These are phyloP conservation scores for Oscheius sp. DNA, from an alignment of 2,888 invertebrate genomes.

Conservation along the genomic window DNA sequence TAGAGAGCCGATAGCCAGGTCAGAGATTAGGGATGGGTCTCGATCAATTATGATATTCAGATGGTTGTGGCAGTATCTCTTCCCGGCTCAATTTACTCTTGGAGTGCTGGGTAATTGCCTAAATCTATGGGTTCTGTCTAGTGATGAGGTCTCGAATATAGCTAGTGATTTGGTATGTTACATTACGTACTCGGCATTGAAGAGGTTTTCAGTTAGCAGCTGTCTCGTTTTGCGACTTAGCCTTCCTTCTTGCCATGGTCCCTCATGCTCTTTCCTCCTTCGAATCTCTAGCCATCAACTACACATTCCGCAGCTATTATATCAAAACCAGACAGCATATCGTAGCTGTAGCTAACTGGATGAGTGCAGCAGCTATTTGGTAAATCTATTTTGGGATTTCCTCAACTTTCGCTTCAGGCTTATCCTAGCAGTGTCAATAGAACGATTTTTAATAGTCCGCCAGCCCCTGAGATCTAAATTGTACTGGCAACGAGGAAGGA, in stretches of 20 bases:
- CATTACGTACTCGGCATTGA: background rate
- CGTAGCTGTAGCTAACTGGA: constrained; percentile 71
- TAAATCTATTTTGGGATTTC: constrained; percentile 19
- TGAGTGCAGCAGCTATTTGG: constrained; percentile 72
- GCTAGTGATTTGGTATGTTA: constrained; percentile 69
- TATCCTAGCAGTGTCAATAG: constrained; percentile 71
- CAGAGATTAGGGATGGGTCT: constrained; percentile 3
- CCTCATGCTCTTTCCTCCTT: constrained; percentile 62
- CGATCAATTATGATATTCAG: background rate
- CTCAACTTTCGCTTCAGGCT: constrained; percentile 52
- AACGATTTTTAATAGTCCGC: constrained; percentile 66
- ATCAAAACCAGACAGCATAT: constrained; percentile 66
- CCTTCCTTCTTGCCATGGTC: constrained; percentile 62
- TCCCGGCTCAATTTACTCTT: constrained; percentile 68
- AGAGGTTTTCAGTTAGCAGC: constrained; percentile 66
- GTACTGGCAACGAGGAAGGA: constrained; percentile 66
- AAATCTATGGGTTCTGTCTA: constrained; percentile 69
- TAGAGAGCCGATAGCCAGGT: constrained; percentile 53
- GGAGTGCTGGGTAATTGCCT: constrained; percentile 70
- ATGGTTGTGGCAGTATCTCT: constrained; percentile 56
- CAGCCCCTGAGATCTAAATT: constrained; percentile 67
- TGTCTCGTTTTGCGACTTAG: constrained; percentile 69
- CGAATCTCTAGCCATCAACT: constrained; percentile 50
- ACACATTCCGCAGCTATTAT: constrained; percentile 67
- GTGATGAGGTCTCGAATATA: constrained; percentile 68